These are phyloP conservation scores for Lithophane leautieri DNA, from an alignment of 2,888 invertebrate genomes.

Conservation along the genomic window DNA sequence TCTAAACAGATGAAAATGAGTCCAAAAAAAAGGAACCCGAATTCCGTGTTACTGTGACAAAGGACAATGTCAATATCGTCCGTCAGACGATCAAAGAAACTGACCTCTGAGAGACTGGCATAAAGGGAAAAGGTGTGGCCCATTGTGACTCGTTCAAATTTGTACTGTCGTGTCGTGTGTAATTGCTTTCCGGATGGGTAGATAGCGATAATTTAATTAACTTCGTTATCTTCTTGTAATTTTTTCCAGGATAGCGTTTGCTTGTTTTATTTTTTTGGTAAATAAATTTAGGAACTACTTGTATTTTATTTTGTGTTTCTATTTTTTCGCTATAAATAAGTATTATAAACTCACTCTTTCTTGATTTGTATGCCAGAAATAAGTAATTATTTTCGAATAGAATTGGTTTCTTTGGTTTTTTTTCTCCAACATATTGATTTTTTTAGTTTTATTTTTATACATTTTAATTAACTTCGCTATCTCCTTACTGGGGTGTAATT, in stretches of 20 bases:
- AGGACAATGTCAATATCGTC: slow-evolving; percentile 57
- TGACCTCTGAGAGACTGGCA: slow-evolving; percentile 48
- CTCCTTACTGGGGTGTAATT: neutral
- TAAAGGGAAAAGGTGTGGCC: slow-evolving; percentile 45
- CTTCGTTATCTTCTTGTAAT: slow-evolving; percentile 40
- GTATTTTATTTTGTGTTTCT: neutral
- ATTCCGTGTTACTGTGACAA: slow-evolving; percentile 28
- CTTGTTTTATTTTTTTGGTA: neutral
- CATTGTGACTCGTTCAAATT: slow-evolving; percentile 63
- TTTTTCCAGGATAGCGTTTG: slow-evolving; percentile 13
- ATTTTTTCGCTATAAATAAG: neutral
- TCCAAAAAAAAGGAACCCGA: neutral
- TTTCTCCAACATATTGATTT: neutral
- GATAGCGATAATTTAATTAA: slow-evolving; percentile 56
- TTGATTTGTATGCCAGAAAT: neutral
- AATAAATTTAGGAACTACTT: neutral
- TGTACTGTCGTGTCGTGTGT: slow-evolving; percentile 49
- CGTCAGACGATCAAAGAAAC: slow-evolving; percentile 59
- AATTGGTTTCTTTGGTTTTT: neutral
- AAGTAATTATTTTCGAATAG: neutral
- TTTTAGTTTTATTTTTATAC: no score
- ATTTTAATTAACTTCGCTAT: neutral
- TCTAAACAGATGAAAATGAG: slow-evolving; percentile 28
- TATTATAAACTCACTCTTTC: neutral
- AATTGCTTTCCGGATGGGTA: slow-evolving; percentile 62